A percentile compares a stretch with the other conserved stretches of the same genome.
These are phyloP conservation scores for Coleophora deauratella DNA, from an alignment of 2,888 invertebrate species.

Conservation along the genomic window DNA sequence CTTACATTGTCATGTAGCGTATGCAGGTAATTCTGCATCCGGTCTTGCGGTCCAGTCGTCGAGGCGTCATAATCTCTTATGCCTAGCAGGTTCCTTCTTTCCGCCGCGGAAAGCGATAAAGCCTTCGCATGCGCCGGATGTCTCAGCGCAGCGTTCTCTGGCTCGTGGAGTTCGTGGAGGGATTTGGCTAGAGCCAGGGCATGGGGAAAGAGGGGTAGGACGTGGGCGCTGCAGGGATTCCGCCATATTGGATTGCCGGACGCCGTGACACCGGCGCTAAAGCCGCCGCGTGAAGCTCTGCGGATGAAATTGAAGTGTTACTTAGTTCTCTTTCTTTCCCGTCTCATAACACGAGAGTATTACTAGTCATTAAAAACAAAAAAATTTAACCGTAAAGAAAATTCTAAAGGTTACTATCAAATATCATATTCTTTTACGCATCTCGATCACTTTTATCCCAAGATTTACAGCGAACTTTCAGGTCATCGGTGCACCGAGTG, in stretches of 20 bases:
- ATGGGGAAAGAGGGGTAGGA: slow-evolving; percentile 86
- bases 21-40: slow-evolving; percentile 89
- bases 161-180: slow-evolving; percentile 86
- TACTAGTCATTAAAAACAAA: too few species aligned
- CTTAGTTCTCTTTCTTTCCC: too few species aligned
- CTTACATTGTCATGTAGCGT: slow-evolving; percentile 80
- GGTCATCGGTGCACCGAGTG: too few species aligned
- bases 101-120: slow-evolving; percentile 82
- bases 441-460: too few species aligned
- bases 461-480: too few species aligned
- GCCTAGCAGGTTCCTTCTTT: slow-evolving; percentile 84
- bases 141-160: slow-evolving; percentile 76
- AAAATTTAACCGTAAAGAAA: too few species aligned
- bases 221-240: slow-evolving; percentile 89
- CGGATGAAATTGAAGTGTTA: background rate
- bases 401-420: too few species aligned
- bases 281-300: slow-evolving; percentile 87
- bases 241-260: slow-evolving; percentile 86
- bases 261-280: slow-evolving; percentile 83
- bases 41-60: slow-evolving; percentile 80
- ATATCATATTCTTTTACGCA: too few species aligned
- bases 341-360: too few species aligned
- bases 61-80: slow-evolving; percentile 61
- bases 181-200: slow-evolving; percentile 85
- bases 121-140: slow-evolving; percentile 80